phyloP scores from a whole-genome alignment of 1,140 invertebrate genomes.

The Cyclina sinensis region DNA sequence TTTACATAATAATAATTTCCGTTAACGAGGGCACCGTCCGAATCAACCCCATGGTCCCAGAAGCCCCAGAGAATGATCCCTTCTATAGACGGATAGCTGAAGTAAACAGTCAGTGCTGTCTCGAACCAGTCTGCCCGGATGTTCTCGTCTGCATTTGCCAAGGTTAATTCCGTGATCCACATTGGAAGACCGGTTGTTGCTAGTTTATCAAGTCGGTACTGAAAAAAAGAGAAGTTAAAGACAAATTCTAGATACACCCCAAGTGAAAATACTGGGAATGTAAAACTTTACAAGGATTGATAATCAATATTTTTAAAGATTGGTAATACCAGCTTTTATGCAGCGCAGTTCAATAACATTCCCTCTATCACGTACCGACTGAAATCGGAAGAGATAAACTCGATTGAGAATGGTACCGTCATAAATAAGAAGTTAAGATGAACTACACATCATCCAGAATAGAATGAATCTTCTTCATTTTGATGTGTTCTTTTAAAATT shows the following conservation, averaged over 20 bases:
- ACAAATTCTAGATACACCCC: neutral
- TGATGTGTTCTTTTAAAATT: no score
- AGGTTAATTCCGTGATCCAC: conserved; percentile 78
- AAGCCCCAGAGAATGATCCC: conserved; percentile 74
- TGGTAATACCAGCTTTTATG: no score
- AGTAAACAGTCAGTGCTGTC: conserved; percentile 56
- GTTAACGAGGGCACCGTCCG: conserved; percentile 47
- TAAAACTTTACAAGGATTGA: no score
- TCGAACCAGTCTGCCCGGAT: conserved; percentile 71
- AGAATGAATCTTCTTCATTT: no score
- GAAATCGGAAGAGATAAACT: no score
- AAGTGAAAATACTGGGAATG: neutral
- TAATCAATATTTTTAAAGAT: no score
- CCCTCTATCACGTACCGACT: no score
- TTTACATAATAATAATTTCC: conserved; percentile 56
- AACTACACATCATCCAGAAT: no score
- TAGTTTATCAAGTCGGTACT: conserved; percentile 75
- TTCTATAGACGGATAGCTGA: conserved; percentile 71
- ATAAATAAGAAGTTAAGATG: no score
- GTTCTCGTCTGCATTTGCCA: conserved; percentile 67
- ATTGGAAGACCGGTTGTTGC: conserved; percentile 75
- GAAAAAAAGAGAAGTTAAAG: conserved; percentile 22
- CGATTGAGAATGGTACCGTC: no score
- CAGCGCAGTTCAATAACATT: no score
- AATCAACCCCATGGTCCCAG: conserved; percentile 51